Base-by-base conservation (phyloP, 37 sponge, comb jelly and placozoan species). In the Amphimedon queenslandica region DNA sequence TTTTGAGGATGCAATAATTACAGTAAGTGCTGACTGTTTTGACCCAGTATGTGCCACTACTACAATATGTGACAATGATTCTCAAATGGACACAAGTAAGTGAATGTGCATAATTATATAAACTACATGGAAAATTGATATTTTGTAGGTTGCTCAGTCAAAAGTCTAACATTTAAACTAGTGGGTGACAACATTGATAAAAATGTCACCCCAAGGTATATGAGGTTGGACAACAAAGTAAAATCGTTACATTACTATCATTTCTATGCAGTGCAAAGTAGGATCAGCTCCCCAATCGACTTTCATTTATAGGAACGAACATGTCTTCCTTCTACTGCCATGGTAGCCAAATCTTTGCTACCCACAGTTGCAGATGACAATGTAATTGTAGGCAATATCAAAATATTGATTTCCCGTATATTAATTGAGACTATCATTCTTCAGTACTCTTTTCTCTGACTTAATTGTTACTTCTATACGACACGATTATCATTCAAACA, bases 141-240 rank as follows among this genome's bases (percentile, higher is more conserved):
- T n/a, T n/a, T n/a, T n/a, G n/a, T 30, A 30, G 11, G 32, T 13
- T 63, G 31, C 33, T 21, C 33, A 63, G 33, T 63, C 31, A 32
- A 32, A 5, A 63, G 33, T 63, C 33, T 32, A 63, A 63, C 39
- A 39, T 47, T 18, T 13, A 47, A 47, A 13, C 8, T 47, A 47
- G 53, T 47, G 53, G 72, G 72, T 25, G 72, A 71, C 53, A 71
- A 71, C 53, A 40, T 8, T 8, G 53, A 47, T 13, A 47, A 47
- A 47, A 47, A 47, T 47, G 13, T 47, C 53, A 47, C 8, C 16
- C 72, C 40, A 5, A 6, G 72, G 25, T 71, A 71, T 42, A 71
- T 71, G 55, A 40, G 72, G 42, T 28, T 42, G 11, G 53, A 42
- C 42, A 28, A 30, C 53, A 71, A 42, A 41, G 53, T 47, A 18